Percentiles rank a stretch among this genome's conserved stretches.
Evolutionary conservation across 92 coral and sea anemone species (phyloP).

Genomic region (Chrysogorgia sp.): DNA sequence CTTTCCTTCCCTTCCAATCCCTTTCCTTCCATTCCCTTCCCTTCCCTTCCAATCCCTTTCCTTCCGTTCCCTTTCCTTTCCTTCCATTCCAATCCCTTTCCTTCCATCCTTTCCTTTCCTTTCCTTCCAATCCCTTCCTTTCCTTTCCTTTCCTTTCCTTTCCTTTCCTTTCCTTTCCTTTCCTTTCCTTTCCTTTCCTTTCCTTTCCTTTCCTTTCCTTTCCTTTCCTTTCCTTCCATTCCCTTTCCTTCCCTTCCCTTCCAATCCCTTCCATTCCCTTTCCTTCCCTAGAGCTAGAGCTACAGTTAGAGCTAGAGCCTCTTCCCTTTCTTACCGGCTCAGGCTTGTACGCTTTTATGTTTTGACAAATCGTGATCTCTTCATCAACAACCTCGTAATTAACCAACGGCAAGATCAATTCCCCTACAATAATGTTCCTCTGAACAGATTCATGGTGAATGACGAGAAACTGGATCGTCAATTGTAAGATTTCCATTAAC

Average conservation of each 20-base stretch:
- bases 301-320: background rate
- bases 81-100: too few relatives aligned
- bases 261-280: background rate
- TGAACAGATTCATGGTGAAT: conserved; percentile 91
- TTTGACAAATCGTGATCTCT: conserved; percentile 81
- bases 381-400: conserved; percentile 82
- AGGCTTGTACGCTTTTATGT: conserved; percentile 78
- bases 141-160: background rate
- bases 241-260: background rate
- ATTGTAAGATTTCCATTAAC: conserved; percentile 87
- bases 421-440: conserved; percentile 93
- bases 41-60: too few relatives aligned
- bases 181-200: too few relatives aligned
- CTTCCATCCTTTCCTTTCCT: too few relatives aligned
- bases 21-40: too few relatives aligned
- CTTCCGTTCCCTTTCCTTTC: too few relatives aligned
- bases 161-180: background rate
- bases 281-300: background rate
- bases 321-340: conserved; percentile 75
- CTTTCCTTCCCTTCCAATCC: too few relatives aligned
- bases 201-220: too few relatives aligned
- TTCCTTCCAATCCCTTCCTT: background rate
- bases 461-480: conserved; percentile 84
- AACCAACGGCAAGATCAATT: conserved; percentile 76
- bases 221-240: too few relatives aligned